Conservation (phyloP, 2,113 vertebrate genomes). For the Corydoras sp. region DNA sequence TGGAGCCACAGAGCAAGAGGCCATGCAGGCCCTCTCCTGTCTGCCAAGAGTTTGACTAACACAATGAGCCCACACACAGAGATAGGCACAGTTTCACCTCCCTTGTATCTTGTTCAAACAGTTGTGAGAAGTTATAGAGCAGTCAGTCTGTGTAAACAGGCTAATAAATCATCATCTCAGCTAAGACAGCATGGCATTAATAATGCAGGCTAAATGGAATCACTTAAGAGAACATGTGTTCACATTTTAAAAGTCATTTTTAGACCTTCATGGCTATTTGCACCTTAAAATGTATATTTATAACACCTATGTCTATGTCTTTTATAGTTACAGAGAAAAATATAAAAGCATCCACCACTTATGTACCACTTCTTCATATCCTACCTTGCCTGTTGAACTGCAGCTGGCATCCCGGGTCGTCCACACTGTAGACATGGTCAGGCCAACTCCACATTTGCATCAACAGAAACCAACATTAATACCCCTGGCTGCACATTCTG, state of each 20-base stretch:
- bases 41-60: slow-evolving; percentile 58
- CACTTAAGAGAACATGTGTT: not conserved
- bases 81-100: slow-evolving; percentile 59
- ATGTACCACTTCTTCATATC: slow-evolving; percentile 49
- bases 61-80: slow-evolving; percentile 76
- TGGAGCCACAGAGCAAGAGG: slow-evolving; percentile 61
- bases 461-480: slow-evolving; percentile 41
- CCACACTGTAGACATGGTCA: slow-evolving; percentile 43
- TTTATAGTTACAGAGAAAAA: slow-evolving; percentile 41
- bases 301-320: not conserved
- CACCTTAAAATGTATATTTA: too few species aligned
- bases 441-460: slow-evolving; percentile 28
- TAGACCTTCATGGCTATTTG: too few species aligned
- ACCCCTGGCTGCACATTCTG: slow-evolving; percentile 10
- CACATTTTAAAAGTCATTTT: too few species aligned
- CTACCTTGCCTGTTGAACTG: slow-evolving; percentile 56
- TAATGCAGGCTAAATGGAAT: not conserved
- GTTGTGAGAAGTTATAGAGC: slow-evolving; percentile 75
- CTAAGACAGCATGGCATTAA: slow-evolving; percentile 21
- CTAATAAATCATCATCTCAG: slow-evolving; percentile 66
- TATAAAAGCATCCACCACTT: slow-evolving; percentile 51
- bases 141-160: slow-evolving; percentile 70
- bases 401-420: slow-evolving; percentile 57
- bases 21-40: slow-evolving; percentile 52
- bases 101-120: slow-evolving; percentile 68